Evolutionary conservation across 2,113 vertebrate genomes (phyloP).

Genomic region (Panurus biarmicus): DNA sequence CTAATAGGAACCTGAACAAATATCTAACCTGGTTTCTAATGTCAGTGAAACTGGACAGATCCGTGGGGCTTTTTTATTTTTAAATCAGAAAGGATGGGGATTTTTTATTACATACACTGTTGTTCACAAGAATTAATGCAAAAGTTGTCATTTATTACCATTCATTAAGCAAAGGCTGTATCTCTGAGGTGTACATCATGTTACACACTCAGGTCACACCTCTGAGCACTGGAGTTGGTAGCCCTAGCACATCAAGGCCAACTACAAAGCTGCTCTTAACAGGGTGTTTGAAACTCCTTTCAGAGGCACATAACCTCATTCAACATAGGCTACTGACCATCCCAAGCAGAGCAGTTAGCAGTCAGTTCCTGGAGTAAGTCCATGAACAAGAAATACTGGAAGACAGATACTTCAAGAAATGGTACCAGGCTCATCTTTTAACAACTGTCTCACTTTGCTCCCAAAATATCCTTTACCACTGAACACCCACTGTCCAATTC

Average conservation of each 20-base stretch:
- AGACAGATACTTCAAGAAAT: not conserved
- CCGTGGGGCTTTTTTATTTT: not conserved
- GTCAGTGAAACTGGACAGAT: not conserved
- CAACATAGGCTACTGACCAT: not conserved
- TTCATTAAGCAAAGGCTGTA: not conserved
- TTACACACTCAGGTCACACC: not conserved
- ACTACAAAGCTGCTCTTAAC: not conserved
- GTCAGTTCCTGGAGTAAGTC: not conserved
- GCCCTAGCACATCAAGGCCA: not conserved
- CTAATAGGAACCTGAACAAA: not conserved
- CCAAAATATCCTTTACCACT: not conserved
- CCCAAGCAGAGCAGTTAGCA: not conserved
- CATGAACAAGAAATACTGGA: not conserved
- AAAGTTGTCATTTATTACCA: not conserved
- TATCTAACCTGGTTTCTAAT: not conserved
- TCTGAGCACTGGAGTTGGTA: not conserved
- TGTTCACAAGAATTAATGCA: rapidly evolving
- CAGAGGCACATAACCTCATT: not conserved
- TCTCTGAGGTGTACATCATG: rapidly evolving
- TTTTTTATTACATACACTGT: not conserved
- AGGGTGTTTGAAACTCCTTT: not conserved
- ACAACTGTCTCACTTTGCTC: not conserved
- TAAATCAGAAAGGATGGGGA: not conserved
- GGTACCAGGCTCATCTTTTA: not conserved
- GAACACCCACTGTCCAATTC: not conserved